Conservation (phyloP, 2,888 invertebrate species). For the Meliscaeva auricollis region DNA sequence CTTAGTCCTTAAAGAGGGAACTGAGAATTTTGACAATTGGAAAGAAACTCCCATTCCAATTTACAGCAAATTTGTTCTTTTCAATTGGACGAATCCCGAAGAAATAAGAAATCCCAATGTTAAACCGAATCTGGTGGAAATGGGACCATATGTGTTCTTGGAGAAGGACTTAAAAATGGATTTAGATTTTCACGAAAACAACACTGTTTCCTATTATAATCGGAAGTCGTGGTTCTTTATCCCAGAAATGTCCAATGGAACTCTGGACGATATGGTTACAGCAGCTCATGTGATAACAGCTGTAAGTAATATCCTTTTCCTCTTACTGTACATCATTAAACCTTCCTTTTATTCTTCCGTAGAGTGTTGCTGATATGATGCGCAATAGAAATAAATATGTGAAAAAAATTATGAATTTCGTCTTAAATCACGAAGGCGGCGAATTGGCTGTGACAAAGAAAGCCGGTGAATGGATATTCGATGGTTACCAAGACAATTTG, state of each 20-base stretch:
- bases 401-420: conserved; percentile 85
- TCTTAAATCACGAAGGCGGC: conserved; percentile 86
- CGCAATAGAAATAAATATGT: conserved; percentile 84
- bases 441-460: conserved; percentile 86
- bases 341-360: conserved; percentile 58
- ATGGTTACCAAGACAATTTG: conserved; percentile 91
- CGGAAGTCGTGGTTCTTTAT: conserved; percentile 90
- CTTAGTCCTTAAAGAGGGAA: conserved; percentile 87
- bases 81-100: conserved; percentile 91
- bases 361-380: conserved; percentile 88
- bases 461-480: conserved; percentile 89
- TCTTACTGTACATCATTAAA: background rate
- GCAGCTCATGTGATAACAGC: conserved; percentile 91
- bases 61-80: conserved; percentile 90
- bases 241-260: conserved; percentile 88
- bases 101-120: conserved; percentile 85
- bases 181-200: conserved; percentile 88
- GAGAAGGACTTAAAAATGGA: conserved; percentile 83
- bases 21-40: conserved; percentile 90
- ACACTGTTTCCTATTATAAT: conserved; percentile 91
- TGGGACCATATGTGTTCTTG: conserved; percentile 87
- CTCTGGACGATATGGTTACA: conserved; percentile 88
- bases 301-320: conserved; percentile 85
- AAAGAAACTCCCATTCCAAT: conserved; percentile 92
- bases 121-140: conserved; percentile 87